phyloP scores from a whole-genome alignment of 2,113 vertebrate species.

The Odontesthes bonariensis region DNA sequence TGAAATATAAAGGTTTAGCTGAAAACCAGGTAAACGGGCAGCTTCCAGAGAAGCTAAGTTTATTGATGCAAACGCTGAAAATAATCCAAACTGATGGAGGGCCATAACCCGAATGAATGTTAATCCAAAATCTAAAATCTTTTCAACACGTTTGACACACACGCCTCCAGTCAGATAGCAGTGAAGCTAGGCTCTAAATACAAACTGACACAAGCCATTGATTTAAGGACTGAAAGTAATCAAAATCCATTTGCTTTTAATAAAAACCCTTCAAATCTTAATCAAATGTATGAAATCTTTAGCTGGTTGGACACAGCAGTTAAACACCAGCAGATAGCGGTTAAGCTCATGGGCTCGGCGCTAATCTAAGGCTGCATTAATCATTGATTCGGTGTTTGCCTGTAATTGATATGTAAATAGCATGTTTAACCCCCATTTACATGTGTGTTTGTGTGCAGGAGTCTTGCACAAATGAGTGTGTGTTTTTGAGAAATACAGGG shows the following conservation, averaged over 20 bases:
- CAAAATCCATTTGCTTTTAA: slow-evolving; percentile 41
- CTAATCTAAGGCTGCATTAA: slow-evolving; percentile 71
- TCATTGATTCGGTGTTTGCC: slow-evolving; percentile 73
- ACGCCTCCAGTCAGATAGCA: slow-evolving; percentile 3
- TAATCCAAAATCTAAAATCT: slow-evolving; percentile 24
- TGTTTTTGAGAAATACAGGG: slow-evolving; percentile 31
- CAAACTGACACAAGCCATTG: slow-evolving; percentile 38
- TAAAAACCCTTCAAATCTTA: slow-evolving; percentile 49
- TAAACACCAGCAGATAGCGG: slow-evolving; percentile 52
- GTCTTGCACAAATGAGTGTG: slow-evolving; percentile 24
- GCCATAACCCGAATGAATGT: slow-evolving; percentile 2
- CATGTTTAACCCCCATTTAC: slow-evolving; percentile 77
- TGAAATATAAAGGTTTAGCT: too few species aligned
- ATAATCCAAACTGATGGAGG: background rate
- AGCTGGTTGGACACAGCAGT: slow-evolving; percentile 42
- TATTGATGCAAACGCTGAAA: too few species aligned
- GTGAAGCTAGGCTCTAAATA: slow-evolving; percentile 20
- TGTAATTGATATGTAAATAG: slow-evolving; percentile 83
- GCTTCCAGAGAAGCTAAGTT: too few species aligned
- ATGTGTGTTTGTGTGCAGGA: slow-evolving; percentile 45
- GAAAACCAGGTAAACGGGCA: too few species aligned
- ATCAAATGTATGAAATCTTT: slow-evolving; percentile 51
- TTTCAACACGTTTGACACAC: slow-evolving; percentile 25
- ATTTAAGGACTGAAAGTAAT: slow-evolving; percentile 40
- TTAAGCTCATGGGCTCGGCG: slow-evolving; percentile 32